These are phyloP conservation scores for Calliphora vicina DNA, from an alignment of 1,140 invertebrate genomes.

Conservation along the genomic window DNA sequence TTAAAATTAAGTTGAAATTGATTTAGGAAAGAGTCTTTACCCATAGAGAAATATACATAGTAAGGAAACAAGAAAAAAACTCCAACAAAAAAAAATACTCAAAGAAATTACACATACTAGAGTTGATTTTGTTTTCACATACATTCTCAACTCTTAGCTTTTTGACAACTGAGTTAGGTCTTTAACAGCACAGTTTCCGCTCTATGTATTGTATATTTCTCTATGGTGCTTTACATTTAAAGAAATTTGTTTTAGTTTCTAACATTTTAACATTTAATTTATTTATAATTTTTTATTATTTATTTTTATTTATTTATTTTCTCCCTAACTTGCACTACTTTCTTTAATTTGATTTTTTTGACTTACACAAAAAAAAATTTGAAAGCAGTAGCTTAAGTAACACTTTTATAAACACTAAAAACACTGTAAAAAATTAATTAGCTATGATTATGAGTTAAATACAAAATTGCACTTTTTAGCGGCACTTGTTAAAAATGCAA, in stretches of 20 bases:
- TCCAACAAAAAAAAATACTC: no score
- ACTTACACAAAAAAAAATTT: background rate
- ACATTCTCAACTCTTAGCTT: no score
- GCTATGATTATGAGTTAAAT: background rate
- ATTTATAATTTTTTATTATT: background rate
- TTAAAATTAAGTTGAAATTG: no score
- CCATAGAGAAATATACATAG: no score
- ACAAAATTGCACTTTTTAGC: slow-evolving; percentile 61
- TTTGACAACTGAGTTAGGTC: no score
- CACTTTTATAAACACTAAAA: slow-evolving; percentile 25
- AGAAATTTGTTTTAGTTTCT: background rate
- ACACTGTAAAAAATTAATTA: background rate
- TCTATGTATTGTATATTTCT: no score
- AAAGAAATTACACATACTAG: no score
- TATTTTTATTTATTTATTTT: background rate
- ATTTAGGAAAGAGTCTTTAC: no score
- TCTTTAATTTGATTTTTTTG: slow-evolving; percentile 40
- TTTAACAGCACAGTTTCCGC: no score
- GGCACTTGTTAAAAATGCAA: slow-evolving; percentile 63
- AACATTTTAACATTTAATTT: background rate
- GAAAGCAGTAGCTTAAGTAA: slow-evolving; percentile 59
- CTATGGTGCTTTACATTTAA: background rate
- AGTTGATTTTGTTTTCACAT: no score
- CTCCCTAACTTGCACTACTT: slow-evolving; percentile 60
- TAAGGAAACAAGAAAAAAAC: no score